Conservation (phyloP, 2,888 invertebrate species). For the Spilosoma lubricipeda region DNA sequence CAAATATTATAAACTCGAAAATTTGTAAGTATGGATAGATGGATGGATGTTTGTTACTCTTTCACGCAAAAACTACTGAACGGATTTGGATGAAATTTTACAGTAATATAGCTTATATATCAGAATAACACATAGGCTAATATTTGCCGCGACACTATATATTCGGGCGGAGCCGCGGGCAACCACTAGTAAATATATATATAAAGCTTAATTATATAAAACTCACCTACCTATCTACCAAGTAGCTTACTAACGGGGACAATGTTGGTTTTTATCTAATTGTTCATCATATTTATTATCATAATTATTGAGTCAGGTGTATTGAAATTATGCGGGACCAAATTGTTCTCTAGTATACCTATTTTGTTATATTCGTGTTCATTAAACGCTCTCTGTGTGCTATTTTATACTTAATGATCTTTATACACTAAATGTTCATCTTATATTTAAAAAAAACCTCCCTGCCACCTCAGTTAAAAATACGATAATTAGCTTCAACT, state of each 20-base stretch:
- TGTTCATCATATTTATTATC: too few species aligned
- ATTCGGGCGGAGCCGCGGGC: too few species aligned
- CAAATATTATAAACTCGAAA: too few species aligned
- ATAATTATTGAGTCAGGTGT: not conserved
- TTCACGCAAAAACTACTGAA: too few species aligned
- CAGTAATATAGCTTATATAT: too few species aligned
- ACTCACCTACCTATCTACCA: not conserved
- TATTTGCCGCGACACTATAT: too few species aligned
- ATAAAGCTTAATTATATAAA: not conserved
- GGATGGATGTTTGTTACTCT: too few species aligned
- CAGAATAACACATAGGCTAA: too few species aligned
- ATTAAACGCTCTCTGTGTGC: too few species aligned
- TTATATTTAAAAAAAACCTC: not conserved
- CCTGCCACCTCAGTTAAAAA: constrained; percentile 24
- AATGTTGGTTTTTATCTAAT: not conserved
- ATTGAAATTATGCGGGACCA: not conserved
- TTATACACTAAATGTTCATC: not conserved
- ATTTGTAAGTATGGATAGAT: too few species aligned
- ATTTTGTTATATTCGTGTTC: not conserved
- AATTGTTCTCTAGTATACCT: not conserved
- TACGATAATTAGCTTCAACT: constrained; percentile 39
- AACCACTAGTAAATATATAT: too few species aligned
- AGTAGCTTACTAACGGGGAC: not conserved
- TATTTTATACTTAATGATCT: not conserved
- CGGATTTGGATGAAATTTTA: too few species aligned